Base-by-base conservation (phyloP, 2,888 invertebrate genomes). In the Philereme vetulata region DNA sequence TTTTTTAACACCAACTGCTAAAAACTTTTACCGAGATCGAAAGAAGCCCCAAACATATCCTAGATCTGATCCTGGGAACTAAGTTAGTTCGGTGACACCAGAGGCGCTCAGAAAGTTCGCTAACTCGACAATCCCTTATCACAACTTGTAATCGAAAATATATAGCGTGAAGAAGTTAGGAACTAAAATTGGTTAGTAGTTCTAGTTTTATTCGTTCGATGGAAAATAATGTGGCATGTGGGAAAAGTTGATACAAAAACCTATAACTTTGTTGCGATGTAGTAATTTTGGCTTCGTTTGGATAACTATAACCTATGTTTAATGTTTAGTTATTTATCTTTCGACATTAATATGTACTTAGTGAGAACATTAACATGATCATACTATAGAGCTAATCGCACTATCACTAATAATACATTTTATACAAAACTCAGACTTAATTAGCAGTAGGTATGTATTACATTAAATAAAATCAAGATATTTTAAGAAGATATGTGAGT, bases 111-210 rank as follows among this genome's bases (percentile, higher is more conserved):
- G 60, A 70, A 71, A 76, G 63, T 71, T 76, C 63, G 52, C 44
- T 51, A 62, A 62, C 65, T 68, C 68, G 55, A 66, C 56, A 65
- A 70, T 65, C 68, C 68, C 63, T 68, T 67, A 67, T 64, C 62
- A 64, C 48, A 74, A 75, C 58, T 74, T 72, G 56, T 72, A 70
- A 74, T 72, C 72, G 60, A 70, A 72, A 72, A 68, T 67, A 71
- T 62, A 66, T 56, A 58, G 51, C 42, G 45, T 42, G 10, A 48
- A 51, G 45, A 63, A 63, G 43, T 62, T 57, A 43, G 32, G 53
- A 46, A 52, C 32, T 7, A 52, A 54, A 43, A 51, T 34, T 51
- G 43, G 35, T 36, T 36, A 48, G 35, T 6, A 48, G 36, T 46
- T 48, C 10, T 11, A 36, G 33, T 5, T n/a, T 33, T 6, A 21